Evolutionary conservation across 2,113 vertebrate species (phyloP).

Genomic region (Cyanoliseus patagonus): DNA sequence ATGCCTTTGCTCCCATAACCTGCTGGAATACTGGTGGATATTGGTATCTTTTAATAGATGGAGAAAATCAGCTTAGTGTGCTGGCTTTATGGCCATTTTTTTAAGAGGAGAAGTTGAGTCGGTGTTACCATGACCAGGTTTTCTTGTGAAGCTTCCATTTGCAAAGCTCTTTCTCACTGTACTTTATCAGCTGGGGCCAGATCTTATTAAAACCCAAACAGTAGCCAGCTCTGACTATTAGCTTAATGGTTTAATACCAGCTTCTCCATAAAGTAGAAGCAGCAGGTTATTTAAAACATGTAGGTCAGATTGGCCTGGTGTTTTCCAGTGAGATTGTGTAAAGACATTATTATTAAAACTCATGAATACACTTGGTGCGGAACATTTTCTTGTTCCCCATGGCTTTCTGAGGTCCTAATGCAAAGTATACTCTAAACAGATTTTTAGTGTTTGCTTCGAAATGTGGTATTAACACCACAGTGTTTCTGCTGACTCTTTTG

Average conservation of each 20-base stretch:
- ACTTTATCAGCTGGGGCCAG: constrained; percentile 7
- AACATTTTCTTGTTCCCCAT: background rate
- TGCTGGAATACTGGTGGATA: background rate
- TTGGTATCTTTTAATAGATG: background rate
- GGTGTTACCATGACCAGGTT: background rate
- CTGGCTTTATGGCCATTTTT: background rate
- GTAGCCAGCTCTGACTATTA: constrained; percentile 15
- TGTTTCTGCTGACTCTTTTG: background rate
- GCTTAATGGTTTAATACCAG: constrained; percentile 46
- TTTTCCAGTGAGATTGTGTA: constrained; percentile 3
- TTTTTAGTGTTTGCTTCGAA: background rate
- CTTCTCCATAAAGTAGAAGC: constrained; percentile 20
- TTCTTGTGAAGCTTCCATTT: background rate
- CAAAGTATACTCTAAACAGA: background rate
- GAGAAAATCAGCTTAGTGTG: background rate
- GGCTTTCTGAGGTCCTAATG: background rate
- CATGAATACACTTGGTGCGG: background rate
- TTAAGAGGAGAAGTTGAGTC: background rate
- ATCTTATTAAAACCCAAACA: constrained; percentile 24
- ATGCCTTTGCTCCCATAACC: background rate
- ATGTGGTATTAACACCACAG: background rate
- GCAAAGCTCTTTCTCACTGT: background rate
- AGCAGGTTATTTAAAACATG: constrained; percentile 43
- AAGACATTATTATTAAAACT: background rate
- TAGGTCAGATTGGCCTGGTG: background rate